phyloP scores from a whole-genome alignment of 2,797 vertebrate species.

The Galagoides demidoff region DNA sequence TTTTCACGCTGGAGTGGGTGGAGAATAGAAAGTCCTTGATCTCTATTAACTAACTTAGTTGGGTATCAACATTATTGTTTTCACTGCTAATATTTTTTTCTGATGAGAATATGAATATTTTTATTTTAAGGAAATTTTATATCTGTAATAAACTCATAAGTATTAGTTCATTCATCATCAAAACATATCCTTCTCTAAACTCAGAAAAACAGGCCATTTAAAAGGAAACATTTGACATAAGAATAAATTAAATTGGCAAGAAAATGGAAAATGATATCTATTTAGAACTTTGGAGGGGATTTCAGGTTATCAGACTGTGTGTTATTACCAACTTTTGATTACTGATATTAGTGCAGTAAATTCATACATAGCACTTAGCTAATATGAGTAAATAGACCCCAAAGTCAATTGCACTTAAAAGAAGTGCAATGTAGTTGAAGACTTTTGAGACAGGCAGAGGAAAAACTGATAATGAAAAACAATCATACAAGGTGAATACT shows the following conservation, averaged over 20 bases:
- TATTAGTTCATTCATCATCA: constrained; percentile 27
- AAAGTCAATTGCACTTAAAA: neutral
- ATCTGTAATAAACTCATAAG: neutral
- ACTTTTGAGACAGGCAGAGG: neutral
- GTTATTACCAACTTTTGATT: neutral
- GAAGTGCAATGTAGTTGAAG: neutral
- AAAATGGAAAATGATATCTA: constrained; percentile 26
- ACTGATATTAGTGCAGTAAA: neutral
- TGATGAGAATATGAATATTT: constrained; percentile 32
- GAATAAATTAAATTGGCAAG: neutral
- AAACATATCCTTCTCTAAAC: constrained; percentile 28
- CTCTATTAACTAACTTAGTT: constrained; percentile 41
- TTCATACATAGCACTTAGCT: neutral
- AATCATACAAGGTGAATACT: neutral
- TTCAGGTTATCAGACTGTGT: neutral
- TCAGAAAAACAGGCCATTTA: constrained; percentile 14
- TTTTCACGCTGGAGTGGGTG: constrained; percentile 53
- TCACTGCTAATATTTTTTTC: constrained; percentile 15
- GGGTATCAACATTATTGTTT: neutral
- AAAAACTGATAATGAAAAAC: constrained; percentile 7
- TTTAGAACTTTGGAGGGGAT: neutral
- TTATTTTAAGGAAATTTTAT: constrained; percentile 55
- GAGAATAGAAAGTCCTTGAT: constrained; percentile 46
- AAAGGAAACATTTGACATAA: neutral
- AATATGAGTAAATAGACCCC: neutral